Base-by-base conservation (phyloP, 2,888 invertebrate genomes). In the Tridacna gigas region DNA sequence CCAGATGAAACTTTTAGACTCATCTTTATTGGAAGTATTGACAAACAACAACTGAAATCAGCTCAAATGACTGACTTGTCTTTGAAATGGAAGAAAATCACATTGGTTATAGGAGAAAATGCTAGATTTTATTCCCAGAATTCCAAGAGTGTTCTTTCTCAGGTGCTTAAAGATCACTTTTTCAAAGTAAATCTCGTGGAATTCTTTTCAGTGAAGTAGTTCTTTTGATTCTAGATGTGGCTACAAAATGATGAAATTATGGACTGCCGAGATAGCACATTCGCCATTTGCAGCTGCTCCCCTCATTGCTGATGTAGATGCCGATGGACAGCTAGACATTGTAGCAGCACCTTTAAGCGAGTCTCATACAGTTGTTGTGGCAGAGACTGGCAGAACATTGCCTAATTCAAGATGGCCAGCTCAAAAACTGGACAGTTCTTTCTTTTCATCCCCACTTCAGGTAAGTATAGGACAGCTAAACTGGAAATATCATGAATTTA, bases 381-480 rank as follows among this genome's bases (percentile, higher is more conserved):
- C 91, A 20, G 87, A 91, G 65, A 91, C 88, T 60, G 94, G 94
- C 0, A 90, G 90, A 63, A 86, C 88, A 12, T 45, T 90, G 11
- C 76, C 84, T 15, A 82, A 90, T 25, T 84, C 91, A 9, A 86
- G 89, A 65, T 94, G 94, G 94, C 94, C 94, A 12, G 89, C 91
- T 69, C 90, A 92, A 74, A 91, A 92, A 75, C 83, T 91, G 48
- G 92, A 93, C 69, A 91, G 89, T 45, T 92, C 94, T 5, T 86
- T 94, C 18, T 90, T 93, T 83, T 86, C 93, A 9, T 92, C 92
- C 82, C 94, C 94, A 47, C 75, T 94, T 22, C 93, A 93, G 91
- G 94, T 94, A 83, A 20, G 5, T n/a, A 12, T 5, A 89, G 90
- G 60, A n/a, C 37, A 37, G 37, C 2, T 7, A 4, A 7, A 93